Evolutionary conservation across 2,113 vertebrate genomes (phyloP).

Genomic region (Ceratotherium simum): DNA sequence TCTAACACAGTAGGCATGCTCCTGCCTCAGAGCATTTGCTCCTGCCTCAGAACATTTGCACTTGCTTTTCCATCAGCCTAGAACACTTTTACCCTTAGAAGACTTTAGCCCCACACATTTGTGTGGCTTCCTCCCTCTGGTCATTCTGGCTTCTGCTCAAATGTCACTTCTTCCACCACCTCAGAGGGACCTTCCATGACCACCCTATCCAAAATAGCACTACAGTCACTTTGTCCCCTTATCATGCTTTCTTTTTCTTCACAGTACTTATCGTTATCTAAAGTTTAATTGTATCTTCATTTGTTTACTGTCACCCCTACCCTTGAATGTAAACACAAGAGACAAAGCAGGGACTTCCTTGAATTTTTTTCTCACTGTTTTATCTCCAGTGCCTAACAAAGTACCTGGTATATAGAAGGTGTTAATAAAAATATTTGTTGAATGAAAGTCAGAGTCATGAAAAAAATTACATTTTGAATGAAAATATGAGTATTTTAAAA

Average conservation of each 20-base stretch:
- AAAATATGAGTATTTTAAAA: not conserved
- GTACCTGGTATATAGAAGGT: not conserved
- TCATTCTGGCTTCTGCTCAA: not conserved
- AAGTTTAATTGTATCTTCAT: not conserved
- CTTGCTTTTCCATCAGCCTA: not conserved
- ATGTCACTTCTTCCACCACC: not conserved
- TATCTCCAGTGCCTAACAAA: not conserved
- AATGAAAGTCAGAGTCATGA: not conserved
- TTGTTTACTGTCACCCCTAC: not conserved
- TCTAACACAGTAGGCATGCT: not conserved
- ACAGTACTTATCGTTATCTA: conserved; percentile 3
- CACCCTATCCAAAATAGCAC: not conserved
- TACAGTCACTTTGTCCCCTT: not conserved
- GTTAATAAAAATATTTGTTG: conserved; percentile 25
- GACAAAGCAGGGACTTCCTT: not conserved
- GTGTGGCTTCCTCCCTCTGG: not conserved
- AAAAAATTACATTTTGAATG: not conserved
- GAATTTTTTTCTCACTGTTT: not conserved
- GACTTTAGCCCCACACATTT: not conserved
- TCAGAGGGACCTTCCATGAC: not conserved
- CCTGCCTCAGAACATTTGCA: not conserved
- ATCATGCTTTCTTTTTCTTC: not conserved
- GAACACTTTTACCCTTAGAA: not conserved
- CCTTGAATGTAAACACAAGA: not conserved
- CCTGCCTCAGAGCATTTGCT: not conserved